phyloP scores from a whole-genome alignment of 2,888 invertebrate species.

The Sclerodermus sp. region DNA sequence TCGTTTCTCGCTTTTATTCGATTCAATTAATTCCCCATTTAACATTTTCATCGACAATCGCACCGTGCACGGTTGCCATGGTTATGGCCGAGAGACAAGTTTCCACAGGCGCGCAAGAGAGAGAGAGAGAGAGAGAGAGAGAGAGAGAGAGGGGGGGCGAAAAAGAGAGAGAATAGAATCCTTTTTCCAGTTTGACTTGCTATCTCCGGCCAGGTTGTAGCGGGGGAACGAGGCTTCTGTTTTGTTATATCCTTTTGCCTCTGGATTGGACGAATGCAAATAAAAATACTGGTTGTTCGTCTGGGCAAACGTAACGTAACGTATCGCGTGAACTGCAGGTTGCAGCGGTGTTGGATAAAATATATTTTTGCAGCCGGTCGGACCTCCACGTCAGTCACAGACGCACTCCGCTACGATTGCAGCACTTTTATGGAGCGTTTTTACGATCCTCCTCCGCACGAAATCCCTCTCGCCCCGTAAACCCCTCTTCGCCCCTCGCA shows the following conservation, averaged over 20 bases:
- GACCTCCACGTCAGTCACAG: slow-evolving; percentile 38
- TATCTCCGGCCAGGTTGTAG: too few relatives aligned
- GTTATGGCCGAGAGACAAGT: too few relatives aligned
- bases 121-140: too few relatives aligned
- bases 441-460: slow-evolving; percentile 32
- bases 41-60: too few relatives aligned
- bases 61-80: too few relatives aligned
- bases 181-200: not conserved
- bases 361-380: slow-evolving; percentile 29
- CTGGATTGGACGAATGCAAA: slow-evolving; percentile 32
- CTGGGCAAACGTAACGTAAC: slow-evolving; percentile 29
- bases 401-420: slow-evolving; percentile 42
- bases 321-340: slow-evolving; percentile 20
- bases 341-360: slow-evolving; percentile 26
- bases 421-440: slow-evolving; percentile 46
- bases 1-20: too few relatives aligned
- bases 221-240: too few relatives aligned
- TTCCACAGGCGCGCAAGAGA: too few relatives aligned
- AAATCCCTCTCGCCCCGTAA: slow-evolving; percentile 7
- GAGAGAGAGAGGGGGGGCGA: too few relatives aligned
- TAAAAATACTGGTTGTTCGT: slow-evolving; percentile 31
- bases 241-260: not conserved
- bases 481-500: not conserved
- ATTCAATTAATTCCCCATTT: too few relatives aligned
- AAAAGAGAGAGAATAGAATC: too few relatives aligned